Conservation (phyloP, 1,140 invertebrate genomes). For the Bombus consobrinus region DNA sequence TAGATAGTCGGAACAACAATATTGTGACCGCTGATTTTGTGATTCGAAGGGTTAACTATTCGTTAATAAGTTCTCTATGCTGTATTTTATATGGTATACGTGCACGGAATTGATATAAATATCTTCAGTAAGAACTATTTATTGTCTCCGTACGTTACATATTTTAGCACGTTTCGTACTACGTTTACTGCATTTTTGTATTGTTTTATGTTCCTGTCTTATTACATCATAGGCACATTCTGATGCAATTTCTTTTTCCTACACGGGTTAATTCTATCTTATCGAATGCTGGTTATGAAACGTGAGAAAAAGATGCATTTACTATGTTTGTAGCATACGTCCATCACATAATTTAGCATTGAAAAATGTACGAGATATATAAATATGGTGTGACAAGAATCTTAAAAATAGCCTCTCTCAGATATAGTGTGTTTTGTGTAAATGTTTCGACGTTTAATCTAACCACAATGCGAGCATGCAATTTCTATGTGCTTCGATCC, state of each 20-base stretch:
- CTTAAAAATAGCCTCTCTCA: conserved; percentile 9
- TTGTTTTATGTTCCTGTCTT: too few relatives aligned
- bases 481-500: neutral
- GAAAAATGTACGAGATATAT: neutral
- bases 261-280: neutral
- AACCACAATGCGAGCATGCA: neutral
- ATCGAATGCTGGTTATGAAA: neutral
- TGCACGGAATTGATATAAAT: conserved; percentile 1
- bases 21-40: neutral
- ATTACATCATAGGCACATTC: neutral
- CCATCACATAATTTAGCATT: neutral
- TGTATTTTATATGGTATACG: neutral
- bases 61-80: neutral
- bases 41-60: conserved; percentile 7
- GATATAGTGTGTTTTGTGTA: too few relatives aligned
- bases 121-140: neutral
- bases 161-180: too few relatives aligned
- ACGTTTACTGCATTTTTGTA: too few relatives aligned
- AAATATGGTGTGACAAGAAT: neutral
- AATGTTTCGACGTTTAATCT: neutral
- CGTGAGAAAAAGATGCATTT: too few relatives aligned
- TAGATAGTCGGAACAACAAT: neutral
- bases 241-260: too few relatives aligned
- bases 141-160: too few relatives aligned
- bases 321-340: neutral